Base-by-base conservation (phyloP, 2,797 vertebrate genomes). In the Lophius americanus region DNA sequence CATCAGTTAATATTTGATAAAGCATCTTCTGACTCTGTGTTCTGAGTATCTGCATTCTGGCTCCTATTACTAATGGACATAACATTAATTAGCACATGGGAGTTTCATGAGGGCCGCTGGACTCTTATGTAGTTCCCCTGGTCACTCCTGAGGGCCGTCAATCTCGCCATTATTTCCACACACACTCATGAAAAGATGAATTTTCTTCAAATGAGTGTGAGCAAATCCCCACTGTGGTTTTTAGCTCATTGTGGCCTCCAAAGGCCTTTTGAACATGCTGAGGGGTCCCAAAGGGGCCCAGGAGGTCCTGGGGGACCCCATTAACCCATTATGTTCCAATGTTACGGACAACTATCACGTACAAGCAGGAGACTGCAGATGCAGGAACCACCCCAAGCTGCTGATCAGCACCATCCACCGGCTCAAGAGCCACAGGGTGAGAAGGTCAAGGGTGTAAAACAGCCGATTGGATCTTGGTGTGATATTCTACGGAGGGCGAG, bases 321-420 rank as follows among this genome's bases (percentile, higher is more conserved):
- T 90, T 88, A 89, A 88, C 84, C 85, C 83, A 80, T 90, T 85
- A 86, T 89, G 83, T 84, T 68, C 80, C 60, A 7, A 64, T 33
- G 75, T 85, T 80, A 87, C 76, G 70, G 68, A 78, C 80, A 72
- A 76, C 88, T 76, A 81, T 87, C 79, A 63, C 73, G 63, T 57
- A 61, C 38, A 53, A 69, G 83, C 76, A 60, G 70, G 50, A 78
- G 76, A 64, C 73, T 41, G 70, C 81, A 4, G 77, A 78, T 65
- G 63, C 82, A 64, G 80, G 85, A 23, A 23, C 23, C 23, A 23
- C 23, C 23, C 23, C 23, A 2, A 81, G 84, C 75, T 49, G 83
- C 88, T 86, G 87, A 80, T 53, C 79, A 41, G 50, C 63, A 58
- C 59, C 66, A 51, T 75, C 43, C 4, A 9, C 9, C 4, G 8